Conservation (phyloP, 2,113 vertebrate genomes). For the Coregonus clupeaformis region DNA sequence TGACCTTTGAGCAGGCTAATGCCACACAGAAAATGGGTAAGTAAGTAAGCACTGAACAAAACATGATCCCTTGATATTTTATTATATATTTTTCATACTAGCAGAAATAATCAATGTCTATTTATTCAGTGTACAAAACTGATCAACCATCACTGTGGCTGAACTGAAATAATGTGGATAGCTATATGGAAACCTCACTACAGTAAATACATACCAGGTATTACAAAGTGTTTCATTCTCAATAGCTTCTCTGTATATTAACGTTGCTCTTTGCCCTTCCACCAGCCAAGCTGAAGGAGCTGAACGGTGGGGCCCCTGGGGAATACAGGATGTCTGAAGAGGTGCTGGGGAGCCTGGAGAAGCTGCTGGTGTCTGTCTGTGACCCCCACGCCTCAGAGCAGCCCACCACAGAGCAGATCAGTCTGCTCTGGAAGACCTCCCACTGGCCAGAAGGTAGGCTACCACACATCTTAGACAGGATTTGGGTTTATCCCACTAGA, state of each 20-base stretch:
- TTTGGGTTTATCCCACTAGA: neutral
- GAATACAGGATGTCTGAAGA: constrained; percentile 67
- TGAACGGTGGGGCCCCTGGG: constrained; percentile 65
- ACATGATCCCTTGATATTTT: no score
- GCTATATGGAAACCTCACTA: neutral
- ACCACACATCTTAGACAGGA: no score
- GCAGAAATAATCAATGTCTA: no score
- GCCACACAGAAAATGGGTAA: constrained; percentile 86
- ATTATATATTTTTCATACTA: no score
- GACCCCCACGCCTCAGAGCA: constrained; percentile 67
- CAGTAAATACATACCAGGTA: no score
- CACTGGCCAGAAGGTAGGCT: constrained; percentile 91
- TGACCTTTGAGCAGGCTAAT: constrained; percentile 96
- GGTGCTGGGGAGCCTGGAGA: constrained; percentile 81
- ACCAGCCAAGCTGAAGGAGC: constrained; percentile 86
- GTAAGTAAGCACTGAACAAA: constrained; percentile 5
- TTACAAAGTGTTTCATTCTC: no score
- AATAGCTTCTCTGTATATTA: no score
- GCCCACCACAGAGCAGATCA: constrained; percentile 83
- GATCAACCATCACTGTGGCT: neutral
- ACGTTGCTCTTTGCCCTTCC: neutral
- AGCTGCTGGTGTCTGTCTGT: constrained; percentile 76
- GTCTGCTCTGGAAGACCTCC: constrained; percentile 86
- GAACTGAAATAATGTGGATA: neutral
- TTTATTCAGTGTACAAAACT: no score